phyloP scores from a whole-genome alignment of 2,113 vertebrate genomes.

The Zootoca vivipara region DNA sequence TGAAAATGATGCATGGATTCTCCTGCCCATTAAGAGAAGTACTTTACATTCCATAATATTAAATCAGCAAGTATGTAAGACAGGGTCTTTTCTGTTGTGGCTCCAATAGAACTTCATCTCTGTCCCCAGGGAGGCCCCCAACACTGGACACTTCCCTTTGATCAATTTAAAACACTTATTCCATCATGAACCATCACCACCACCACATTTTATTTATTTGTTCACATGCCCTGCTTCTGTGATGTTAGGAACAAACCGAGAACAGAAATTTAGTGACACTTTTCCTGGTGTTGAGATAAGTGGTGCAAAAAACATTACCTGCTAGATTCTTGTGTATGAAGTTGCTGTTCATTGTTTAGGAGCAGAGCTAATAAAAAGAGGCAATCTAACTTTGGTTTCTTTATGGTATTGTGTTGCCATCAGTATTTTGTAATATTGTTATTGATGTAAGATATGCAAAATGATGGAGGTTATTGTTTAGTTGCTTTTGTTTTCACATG shows the following conservation, averaged over 20 bases:
- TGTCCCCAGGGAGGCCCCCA: neutral
- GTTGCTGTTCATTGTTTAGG: neutral
- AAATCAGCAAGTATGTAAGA: neutral
- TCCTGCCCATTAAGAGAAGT: neutral
- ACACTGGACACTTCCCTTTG: neutral
- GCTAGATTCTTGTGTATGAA: neutral
- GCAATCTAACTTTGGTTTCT: neutral
- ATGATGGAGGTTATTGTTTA: neutral
- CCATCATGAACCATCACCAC: neutral
- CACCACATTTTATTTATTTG: neutral
- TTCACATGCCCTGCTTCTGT: neutral
- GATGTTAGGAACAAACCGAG: neutral
- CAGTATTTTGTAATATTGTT: neutral
- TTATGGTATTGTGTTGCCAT: neutral
- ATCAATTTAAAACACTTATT: neutral
- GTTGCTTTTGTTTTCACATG: neutral
- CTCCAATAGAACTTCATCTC: neutral
- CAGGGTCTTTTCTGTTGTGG: no score
- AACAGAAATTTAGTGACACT: neutral
- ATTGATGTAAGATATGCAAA: neutral
- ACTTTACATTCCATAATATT: neutral
- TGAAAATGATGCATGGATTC: constrained; percentile 34
- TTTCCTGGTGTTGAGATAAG: neutral
- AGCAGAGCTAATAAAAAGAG: neutral
- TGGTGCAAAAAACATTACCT: neutral